Conservation (phyloP, 2,113 vertebrate species). For the Phyllopteryx taeniolatus region DNA sequence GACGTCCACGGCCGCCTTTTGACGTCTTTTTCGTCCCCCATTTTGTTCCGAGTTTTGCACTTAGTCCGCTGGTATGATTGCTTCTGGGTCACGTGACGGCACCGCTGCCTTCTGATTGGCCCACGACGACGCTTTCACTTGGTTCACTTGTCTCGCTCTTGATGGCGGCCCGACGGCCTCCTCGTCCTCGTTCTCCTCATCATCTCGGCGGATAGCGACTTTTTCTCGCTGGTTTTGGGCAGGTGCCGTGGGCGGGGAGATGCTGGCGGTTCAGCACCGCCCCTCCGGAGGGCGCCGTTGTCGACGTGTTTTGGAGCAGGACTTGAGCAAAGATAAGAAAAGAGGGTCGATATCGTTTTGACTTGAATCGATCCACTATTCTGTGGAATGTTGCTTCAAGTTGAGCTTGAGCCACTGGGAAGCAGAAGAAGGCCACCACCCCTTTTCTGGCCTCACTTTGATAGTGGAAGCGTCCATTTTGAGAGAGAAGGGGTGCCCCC, state of each 20-base stretch:
- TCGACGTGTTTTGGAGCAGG: constrained; percentile 1
- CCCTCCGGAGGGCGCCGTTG: constrained; percentile 47
- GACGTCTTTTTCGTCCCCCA: constrained; percentile 15
- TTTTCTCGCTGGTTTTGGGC: not conserved
- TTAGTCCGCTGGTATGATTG: constrained; percentile 62
- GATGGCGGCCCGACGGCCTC: constrained; percentile 4
- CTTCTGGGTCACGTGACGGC: constrained; percentile 78
- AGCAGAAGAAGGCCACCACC: constrained; percentile 27
- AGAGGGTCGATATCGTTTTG: constrained; percentile 12
- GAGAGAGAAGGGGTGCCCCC: constrained; percentile 78
- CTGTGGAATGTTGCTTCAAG: constrained; percentile 67
- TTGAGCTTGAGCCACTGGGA: not conserved
- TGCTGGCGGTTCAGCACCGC: constrained; percentile 72
- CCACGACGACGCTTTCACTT: constrained; percentile 75
- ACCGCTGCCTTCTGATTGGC: constrained; percentile 74
- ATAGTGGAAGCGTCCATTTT: constrained; percentile 99
- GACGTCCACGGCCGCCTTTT: not conserved
- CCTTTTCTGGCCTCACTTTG: constrained; percentile 51
- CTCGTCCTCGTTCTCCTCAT: not conserved
- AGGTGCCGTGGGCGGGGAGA: constrained; percentile 1
- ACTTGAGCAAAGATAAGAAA: not conserved
- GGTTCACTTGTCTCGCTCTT: constrained; percentile 6
- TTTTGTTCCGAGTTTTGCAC: constrained; percentile 61
- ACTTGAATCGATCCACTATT: constrained; percentile 57
- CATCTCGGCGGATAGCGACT: constrained; percentile 19